Base-by-base conservation (phyloP, 1,140 invertebrate genomes). In the Neodiprion virginianus region DNA sequence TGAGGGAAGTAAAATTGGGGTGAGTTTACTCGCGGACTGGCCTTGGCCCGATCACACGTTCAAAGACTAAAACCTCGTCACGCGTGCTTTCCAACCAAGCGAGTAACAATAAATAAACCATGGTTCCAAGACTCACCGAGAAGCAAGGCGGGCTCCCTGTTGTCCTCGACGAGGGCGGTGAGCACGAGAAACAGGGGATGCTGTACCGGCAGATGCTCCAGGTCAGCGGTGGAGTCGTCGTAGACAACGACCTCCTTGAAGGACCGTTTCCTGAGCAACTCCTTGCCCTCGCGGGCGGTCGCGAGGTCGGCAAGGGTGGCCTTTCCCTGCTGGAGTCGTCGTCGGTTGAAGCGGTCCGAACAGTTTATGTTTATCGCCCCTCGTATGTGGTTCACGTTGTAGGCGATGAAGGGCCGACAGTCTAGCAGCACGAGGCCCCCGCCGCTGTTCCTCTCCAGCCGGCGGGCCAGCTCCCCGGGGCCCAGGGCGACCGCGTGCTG, bases 281-380 rank as follows among this genome's bases (percentile, higher is more conserved):
- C 93, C 81, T 94, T 94, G 72, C 91, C 92, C 28, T 92, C 90
- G 69, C 90, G 83, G 47, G 90, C 90, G 11, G 90, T 91, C 0
- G 93, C 92, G 73, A 95, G 81, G 81, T 95, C 94, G 21, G 92
- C 91, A 10, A 95, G 84, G 1, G 89, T 90, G 1, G 92, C 92
- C 79, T 93, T 93, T 2, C 94, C 93, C 77, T 91, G 89, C 81
- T 93, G 93, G 72, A 95, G 87, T 23, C 94, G 85, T 76, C 92
- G 89, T 61, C 93, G 88, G 80, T 93, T 94, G 83, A 94, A 93
- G 50, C 94, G 86, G 83, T 95, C 94, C 2, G 92, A 91, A 82
- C 94, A 95, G 84, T 94, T 94, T 23, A 95, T 90, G 86, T 95
- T 95, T 73, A 95, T 91, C 17, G 94, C 92, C 14, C 93, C 93